phyloP scores from a whole-genome alignment of 30 jellyfish, hydroid and myxozoan species.

The Haliclystus octoradiatus region DNA sequence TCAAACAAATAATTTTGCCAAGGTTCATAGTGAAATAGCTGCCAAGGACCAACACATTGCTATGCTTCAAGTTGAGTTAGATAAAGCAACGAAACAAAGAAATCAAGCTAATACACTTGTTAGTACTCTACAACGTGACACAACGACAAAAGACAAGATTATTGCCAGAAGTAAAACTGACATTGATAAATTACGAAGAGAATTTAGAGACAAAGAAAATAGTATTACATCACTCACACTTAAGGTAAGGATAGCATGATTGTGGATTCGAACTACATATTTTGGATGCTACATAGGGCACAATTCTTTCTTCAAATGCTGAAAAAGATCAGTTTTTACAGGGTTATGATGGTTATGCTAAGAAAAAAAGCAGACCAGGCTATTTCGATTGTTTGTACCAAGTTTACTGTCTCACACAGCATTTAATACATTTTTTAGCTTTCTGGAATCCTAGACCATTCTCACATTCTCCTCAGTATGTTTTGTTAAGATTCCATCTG shows the following conservation, averaged over 20 bases:
- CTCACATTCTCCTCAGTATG: too few species aligned
- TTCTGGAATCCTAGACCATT: too few species aligned
- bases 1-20: slow-evolving; percentile 54
- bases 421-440: too few species aligned
- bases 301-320: too few species aligned
- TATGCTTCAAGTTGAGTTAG: slow-evolving; percentile 48
- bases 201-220: slow-evolving; percentile 44
- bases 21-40: slow-evolving; percentile 36
- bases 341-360: too few species aligned
- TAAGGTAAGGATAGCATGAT: slow-evolving; percentile 17
- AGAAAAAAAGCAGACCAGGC: too few species aligned
- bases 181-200: slow-evolving; percentile 37
- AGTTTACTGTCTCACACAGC: too few species aligned
- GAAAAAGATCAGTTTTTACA: too few species aligned
- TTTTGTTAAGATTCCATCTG: too few species aligned
- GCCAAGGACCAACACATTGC: slow-evolving; percentile 53
- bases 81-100: slow-evolving; percentile 40
- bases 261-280: not conserved
- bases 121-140: slow-evolving; percentile 50
- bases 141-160: slow-evolving; percentile 51
- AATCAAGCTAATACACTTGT: slow-evolving; percentile 40
- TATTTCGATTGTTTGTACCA: too few species aligned
- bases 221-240: slow-evolving; percentile 56
- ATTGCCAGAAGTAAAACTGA: slow-evolving; percentile 34
- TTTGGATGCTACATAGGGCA: too few species aligned